A percentile compares a stretch with the other conserved stretches of the same genome.
These are phyloP conservation scores for Poecilia latipinna DNA, from an alignment of 2,113 vertebrate genomes.

Conservation along the genomic window DNA sequence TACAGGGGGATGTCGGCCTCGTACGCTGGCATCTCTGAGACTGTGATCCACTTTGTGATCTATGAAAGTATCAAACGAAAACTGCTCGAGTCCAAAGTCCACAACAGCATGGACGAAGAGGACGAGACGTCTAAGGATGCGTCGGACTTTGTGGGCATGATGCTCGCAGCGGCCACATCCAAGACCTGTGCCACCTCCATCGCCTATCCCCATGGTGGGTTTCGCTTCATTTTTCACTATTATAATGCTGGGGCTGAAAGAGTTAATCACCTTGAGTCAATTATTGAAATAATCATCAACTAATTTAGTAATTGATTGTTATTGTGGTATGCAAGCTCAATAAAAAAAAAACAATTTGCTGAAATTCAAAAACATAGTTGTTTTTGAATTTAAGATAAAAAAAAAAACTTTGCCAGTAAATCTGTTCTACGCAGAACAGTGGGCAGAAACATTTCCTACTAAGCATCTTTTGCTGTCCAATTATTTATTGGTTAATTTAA, in stretches of 20 bases:
- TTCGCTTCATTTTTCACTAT: not conserved
- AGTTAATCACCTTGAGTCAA: no score
- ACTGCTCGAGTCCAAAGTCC: constrained; percentile 86
- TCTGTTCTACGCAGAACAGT: no score
- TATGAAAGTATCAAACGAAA: constrained; percentile 98
- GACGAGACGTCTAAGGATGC: constrained; percentile 89
- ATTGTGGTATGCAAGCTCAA: no score
- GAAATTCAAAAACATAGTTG: no score
- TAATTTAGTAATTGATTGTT: no score
- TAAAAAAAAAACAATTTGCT: no score
- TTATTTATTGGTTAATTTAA: no score
- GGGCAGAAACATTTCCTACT: no score
- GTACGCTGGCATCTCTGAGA: constrained; percentile 98
- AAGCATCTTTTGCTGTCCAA: no score
- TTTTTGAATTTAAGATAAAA: no score
- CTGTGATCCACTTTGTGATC: constrained; percentile 99
- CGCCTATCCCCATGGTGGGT: constrained; percentile 95
- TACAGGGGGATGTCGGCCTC: constrained; percentile 98
- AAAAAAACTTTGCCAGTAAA: no score
- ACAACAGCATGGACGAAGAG: constrained; percentile 85
- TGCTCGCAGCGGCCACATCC: constrained; percentile 97
- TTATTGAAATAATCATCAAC: no score
- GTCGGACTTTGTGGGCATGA: constrained; percentile 97
- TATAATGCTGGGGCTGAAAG: not conserved
- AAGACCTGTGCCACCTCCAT: constrained; percentile 97